phyloP scores from a whole-genome alignment of 2,888 invertebrate genomes.

The Chrysodeixis includens region DNA sequence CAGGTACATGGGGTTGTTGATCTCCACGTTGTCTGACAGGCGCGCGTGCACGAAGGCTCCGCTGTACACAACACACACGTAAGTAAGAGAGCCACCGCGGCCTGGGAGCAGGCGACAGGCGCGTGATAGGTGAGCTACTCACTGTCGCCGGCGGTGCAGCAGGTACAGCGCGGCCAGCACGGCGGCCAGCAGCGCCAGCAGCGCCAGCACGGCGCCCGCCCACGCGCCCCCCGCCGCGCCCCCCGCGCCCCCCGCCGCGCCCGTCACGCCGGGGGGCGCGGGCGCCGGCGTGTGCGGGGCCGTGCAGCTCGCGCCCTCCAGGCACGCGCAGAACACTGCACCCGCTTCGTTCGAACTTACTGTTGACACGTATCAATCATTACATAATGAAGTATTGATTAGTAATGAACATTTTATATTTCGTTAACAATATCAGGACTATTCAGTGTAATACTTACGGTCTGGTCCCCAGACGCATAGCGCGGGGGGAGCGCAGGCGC shows the following conservation, averaged over 20 bases:
- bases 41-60: slow-evolving; percentile 94
- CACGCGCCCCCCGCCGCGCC: slow-evolving; percentile 60
- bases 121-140: slow-evolving; percentile 59
- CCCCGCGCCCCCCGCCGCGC: slow-evolving; percentile 33
- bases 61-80: slow-evolving; percentile 69
- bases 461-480: slow-evolving; percentile 76
- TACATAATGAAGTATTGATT: not conserved
- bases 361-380: slow-evolving; percentile 30
- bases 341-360: slow-evolving; percentile 77
- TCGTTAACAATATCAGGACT: too few species aligned
- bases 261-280: slow-evolving; percentile 22
- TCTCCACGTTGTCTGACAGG: slow-evolving; percentile 95
- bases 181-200: slow-evolving; percentile 68
- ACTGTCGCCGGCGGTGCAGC: slow-evolving; percentile 79
- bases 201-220: slow-evolving; percentile 63
- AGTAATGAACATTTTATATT: too few species aligned
- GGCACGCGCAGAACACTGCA: slow-evolving; percentile 75
- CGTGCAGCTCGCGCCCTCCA: slow-evolving; percentile 74
- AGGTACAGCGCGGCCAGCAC: slow-evolving; percentile 70
- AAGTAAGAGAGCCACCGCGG: not conserved
- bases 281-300: slow-evolving; percentile 37
- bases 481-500: slow-evolving; percentile 86
- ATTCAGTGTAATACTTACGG: too few species aligned
- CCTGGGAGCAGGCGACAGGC: not conserved
- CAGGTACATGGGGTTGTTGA: slow-evolving; percentile 96